These are phyloP conservation scores for Gisinianus flammeolus DNA, from an alignment of 2,888 invertebrate species.

Conservation along the genomic window DNA sequence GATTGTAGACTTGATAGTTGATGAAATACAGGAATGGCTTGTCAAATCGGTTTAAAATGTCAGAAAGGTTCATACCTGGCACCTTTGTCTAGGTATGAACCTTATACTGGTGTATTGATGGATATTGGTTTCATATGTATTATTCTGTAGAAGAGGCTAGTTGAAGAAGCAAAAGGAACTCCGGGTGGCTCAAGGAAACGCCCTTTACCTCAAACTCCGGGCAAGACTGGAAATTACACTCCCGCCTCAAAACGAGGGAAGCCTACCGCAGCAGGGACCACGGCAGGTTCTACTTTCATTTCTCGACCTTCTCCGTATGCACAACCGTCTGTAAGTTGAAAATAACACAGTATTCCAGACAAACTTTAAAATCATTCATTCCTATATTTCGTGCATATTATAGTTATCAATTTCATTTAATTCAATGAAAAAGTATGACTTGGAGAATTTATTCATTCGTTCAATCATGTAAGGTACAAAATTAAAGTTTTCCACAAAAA, in stretches of 20 bases:
- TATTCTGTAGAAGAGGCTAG: constrained; percentile 32
- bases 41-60: no score
- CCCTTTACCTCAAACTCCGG: constrained; percentile 27
- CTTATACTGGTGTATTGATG: no score
- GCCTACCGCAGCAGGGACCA: not conserved
- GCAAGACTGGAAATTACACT: not conserved
- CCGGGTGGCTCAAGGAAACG: constrained; percentile 29
- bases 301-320: not conserved
- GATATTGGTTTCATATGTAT: no score
- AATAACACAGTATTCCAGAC: no score
- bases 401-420: not conserved
- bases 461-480: not conserved
- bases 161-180: constrained; percentile 30
- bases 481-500: not conserved
- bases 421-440: no score
- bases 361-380: no score
- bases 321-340: not conserved
- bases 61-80: no score
- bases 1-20: no score
- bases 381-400: not conserved
- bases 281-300: not conserved
- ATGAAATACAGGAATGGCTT: no score
- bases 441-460: no score
- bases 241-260: not conserved
- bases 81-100: no score